Evolutionary conservation across 2,888 invertebrate genomes (phyloP), one percentile per base, ranked within the genome.

Genomic region (Philaethria dido): DNA sequence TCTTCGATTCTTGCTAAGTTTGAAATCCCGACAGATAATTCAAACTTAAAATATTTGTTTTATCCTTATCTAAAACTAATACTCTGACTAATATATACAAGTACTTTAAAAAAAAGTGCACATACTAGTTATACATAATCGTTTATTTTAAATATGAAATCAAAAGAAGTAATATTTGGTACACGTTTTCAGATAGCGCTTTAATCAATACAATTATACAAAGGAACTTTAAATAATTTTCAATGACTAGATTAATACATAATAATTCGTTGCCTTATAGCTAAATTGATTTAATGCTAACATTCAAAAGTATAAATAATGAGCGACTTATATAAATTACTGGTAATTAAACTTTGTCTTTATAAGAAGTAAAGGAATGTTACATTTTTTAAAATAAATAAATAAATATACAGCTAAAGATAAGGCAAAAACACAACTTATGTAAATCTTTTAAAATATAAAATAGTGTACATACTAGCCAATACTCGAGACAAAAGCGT

Each of bases 171-270:
- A 59, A 50, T 65, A 52, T 33, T 44, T 65, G 59, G 48, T 65
- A 52, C 44, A 50, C 45, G 45, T 45, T 64, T 64, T 57, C 22
- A 54, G 44, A 57, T 25, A 50, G 50, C 33, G n/a, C 22, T 59
- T 29, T 29, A 29, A 42, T 50, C 39, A 59, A 65, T 64, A 60
- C 29, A 36, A 47, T 39, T 9, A 29, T 62, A 63, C 59, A 60
- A 69, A 69, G 69, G 69, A 69, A 66, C 66, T 69, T 54, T 42
- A 61, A 60, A 64, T 36, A 61, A 66, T 47, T 48, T 54, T 39
- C 42, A 47, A 60, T 69, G 69, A 69, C 66, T 66, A 66, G 69
- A 69, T 63, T 52, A 44, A 47, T 57, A 44, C 42, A 54, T 63
- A 44, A 42, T 54, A 44, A 48, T 54, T 44, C 42, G 25, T 55